Evolutionary conservation across 2,888 invertebrate genomes (phyloP).

Genomic region (Sarcophaga variegata): DNA sequence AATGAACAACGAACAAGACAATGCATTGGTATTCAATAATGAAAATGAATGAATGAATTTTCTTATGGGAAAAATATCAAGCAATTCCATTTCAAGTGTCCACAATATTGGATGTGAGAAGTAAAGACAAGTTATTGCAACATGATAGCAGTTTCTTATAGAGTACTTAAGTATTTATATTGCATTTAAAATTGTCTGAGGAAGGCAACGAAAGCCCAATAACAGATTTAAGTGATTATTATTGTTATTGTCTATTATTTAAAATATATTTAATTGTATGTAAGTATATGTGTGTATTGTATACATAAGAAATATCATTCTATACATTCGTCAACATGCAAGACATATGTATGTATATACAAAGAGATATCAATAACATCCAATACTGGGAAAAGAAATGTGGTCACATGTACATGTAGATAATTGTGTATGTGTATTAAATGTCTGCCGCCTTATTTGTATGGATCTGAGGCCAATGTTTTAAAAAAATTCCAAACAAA

Average conservation of each 20-base stretch:
- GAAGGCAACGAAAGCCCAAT: not conserved
- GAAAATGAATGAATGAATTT: constrained; percentile 7
- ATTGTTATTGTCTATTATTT: not conserved
- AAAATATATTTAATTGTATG: not conserved
- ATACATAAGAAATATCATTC: no score
- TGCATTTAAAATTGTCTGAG: not conserved
- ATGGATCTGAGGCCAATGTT: no score
- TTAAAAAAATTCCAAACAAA: not conserved
- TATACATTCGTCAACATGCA: not conserved
- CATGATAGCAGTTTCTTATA: not conserved
- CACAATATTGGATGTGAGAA: not conserved
- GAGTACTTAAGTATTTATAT: not conserved
- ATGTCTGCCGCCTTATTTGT: no score
- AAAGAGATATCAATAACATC: not conserved
- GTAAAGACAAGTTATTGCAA: not conserved
- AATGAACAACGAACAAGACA: no score
- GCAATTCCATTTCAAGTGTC: not conserved
- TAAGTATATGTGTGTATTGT: no score
- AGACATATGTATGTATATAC: not conserved
- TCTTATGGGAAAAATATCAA: constrained; percentile 16
- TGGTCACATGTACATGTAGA: no score
- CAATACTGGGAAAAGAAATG: constrained; percentile 24
- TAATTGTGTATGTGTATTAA: no score
- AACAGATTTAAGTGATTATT: not conserved
- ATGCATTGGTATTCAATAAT: not conserved